These are phyloP conservation scores for Luperina testacea DNA, from an alignment of 2,888 invertebrate species.

Conservation along the genomic window DNA sequence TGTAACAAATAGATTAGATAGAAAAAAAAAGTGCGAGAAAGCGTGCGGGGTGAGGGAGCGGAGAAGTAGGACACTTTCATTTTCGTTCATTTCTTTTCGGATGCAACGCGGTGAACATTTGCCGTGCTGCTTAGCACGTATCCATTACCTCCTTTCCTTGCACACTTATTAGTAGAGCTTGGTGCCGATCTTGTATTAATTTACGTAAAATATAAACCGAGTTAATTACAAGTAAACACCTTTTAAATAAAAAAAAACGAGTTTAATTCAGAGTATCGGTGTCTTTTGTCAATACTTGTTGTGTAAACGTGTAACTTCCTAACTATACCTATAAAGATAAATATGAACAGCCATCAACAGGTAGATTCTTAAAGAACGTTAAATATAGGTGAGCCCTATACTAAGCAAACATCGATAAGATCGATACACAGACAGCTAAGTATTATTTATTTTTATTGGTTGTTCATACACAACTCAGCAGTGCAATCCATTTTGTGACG, in stretches of 20 bases:
- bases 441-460: constrained; percentile 44
- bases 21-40: constrained; percentile 86
- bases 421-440: constrained; percentile 17
- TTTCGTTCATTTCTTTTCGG: constrained; percentile 90
- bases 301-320: constrained; percentile 4
- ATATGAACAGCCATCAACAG: constrained; percentile 24
- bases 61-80: constrained; percentile 89
- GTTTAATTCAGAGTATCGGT: neutral
- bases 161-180: constrained; percentile 77
- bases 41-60: constrained; percentile 76
- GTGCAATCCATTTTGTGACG: neutral
- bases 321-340: neutral
- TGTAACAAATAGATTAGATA: constrained; percentile 85
- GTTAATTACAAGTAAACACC: constrained; percentile 21
- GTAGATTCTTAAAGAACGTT: constrained; percentile 29
- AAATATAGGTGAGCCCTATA: constrained; percentile 41
- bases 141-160: constrained; percentile 84
- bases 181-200: constrained; percentile 68
- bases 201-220: constrained; percentile 53
- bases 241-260: neutral
- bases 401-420: constrained; percentile 41
- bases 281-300: constrained; percentile 12
- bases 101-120: constrained; percentile 85
- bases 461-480: neutral
- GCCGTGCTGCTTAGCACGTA: constrained; percentile 83